Conservation (phyloP, 2,888 invertebrate species). For the Lagria hirta region DNA sequence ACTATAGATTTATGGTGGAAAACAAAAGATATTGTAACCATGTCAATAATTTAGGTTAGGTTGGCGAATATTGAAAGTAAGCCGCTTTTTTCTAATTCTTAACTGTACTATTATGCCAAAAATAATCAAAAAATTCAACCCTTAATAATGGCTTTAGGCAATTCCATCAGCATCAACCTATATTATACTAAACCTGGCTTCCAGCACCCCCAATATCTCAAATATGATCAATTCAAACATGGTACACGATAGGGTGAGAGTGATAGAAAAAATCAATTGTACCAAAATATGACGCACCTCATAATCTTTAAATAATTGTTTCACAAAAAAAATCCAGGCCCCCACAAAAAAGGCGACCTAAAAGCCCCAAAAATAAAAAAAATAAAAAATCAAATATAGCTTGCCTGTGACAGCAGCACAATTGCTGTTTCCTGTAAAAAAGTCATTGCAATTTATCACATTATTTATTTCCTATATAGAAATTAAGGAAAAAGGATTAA, state of each 20-base stretch:
- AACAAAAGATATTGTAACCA: no score
- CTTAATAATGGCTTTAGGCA: no score
- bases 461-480: slow-evolving; percentile 3
- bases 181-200: slow-evolving; percentile 73
- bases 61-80: no score
- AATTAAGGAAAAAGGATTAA: background rate
- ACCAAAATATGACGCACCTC: slow-evolving; percentile 95
- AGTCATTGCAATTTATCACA: slow-evolving; percentile 61
- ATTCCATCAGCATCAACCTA: slow-evolving; percentile 2
- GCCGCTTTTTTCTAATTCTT: no score
- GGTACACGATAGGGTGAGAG: slow-evolving; percentile 94
- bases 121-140: no score
- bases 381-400: slow-evolving; percentile 25
- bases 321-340: slow-evolving; percentile 98
- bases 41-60: no score
- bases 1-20: no score
- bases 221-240: slow-evolving; percentile 99
- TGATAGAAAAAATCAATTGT: slow-evolving; percentile 93
- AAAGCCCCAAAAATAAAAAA: slow-evolving; percentile 37
- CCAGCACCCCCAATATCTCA: slow-evolving; percentile 93
- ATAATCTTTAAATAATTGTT: slow-evolving; percentile 94
- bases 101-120: no score
- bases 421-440: slow-evolving; percentile 82
- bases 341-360: slow-evolving; percentile 93
- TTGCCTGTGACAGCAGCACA: slow-evolving; percentile 72